Percentiles rank a stretch among this genome's conserved stretches.
These are phyloP conservation scores for Dynastes tityus DNA, from an alignment of 2,888 invertebrate genomes.

Conservation along the genomic window DNA sequence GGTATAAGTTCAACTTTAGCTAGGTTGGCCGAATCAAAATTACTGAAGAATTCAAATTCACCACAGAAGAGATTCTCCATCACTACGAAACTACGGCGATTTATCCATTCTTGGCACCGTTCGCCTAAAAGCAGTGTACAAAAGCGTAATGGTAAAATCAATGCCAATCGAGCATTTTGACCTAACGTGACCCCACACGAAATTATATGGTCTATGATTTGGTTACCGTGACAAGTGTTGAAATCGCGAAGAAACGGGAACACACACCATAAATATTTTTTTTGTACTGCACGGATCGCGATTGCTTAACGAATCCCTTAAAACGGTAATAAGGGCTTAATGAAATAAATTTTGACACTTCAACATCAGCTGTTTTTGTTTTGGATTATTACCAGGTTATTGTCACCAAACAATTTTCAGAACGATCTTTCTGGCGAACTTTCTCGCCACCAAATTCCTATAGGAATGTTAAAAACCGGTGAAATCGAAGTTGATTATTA, in stretches of 20 bases:
- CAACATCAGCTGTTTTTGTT: slow-evolving; percentile 57
- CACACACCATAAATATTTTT: slow-evolving; percentile 32
- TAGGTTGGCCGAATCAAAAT: slow-evolving; percentile 93
- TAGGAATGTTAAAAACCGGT: slow-evolving; percentile 5
- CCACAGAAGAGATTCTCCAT: slow-evolving; percentile 70
- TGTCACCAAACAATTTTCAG: neutral
- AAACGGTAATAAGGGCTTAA: neutral
- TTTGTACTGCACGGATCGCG: slow-evolving; percentile 4
- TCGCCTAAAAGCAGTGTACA: slow-evolving; percentile 43
- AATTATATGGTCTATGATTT: slow-evolving; percentile 12
- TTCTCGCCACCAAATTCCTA: neutral
- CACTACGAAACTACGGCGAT: slow-evolving; percentile 33
- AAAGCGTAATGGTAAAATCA: slow-evolving; percentile 46
- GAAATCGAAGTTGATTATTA: slow-evolving; percentile 11
- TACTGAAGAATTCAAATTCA: slow-evolving; percentile 87
- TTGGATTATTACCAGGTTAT: slow-evolving; percentile 51
- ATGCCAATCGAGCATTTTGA: slow-evolving; percentile 39
- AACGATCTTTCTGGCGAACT: neutral
- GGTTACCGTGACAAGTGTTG: slow-evolving; percentile 20
- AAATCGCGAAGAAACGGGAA: neutral
- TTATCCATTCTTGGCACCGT: slow-evolving; percentile 41
- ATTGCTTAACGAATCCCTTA: neutral
- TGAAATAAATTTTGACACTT: slow-evolving; percentile 53
- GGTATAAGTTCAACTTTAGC: slow-evolving; percentile 85
- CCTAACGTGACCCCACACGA: slow-evolving; percentile 50